A percentile compares a stretch with the other conserved stretches of the same genome.
Evolutionary conservation across 2,113 vertebrate genomes (phyloP).

Genomic region (Tricholaema leucomelas): DNA sequence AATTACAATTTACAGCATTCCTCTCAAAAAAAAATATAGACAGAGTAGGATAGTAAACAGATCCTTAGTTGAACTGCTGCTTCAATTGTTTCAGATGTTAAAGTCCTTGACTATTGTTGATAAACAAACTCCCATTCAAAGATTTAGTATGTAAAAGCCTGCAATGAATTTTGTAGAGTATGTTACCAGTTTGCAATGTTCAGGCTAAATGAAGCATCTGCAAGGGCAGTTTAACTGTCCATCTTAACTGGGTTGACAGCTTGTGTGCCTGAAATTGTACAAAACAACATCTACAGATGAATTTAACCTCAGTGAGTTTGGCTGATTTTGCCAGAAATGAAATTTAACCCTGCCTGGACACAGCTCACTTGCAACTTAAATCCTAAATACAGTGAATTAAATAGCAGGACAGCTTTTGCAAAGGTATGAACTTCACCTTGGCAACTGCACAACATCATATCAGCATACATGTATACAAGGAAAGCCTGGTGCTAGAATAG

Average conservation of each 20-base stretch:
- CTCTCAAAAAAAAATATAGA: neutral
- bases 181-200: neutral
- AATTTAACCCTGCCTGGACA: neutral
- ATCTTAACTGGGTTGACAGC: neutral
- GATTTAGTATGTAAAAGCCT: conserved; percentile 18
- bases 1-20: conserved; percentile 11
- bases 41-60: neutral
- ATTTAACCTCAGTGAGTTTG: neutral
- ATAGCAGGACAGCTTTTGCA: neutral
- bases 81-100: neutral
- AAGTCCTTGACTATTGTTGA: neutral
- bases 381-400: neutral
- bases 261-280: neutral
- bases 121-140: neutral
- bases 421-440: neutral
- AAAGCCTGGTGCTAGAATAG: neutral
- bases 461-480: rapidly evolving
- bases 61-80: neutral
- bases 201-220: conserved; percentile 1
- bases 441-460: neutral
- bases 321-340: neutral
- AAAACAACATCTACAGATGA: neutral
- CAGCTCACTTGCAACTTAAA: neutral
- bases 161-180: neutral
- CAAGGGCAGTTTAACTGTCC: neutral